These are phyloP conservation scores for Percina caprodes DNA, from an alignment of 2,113 vertebrate genomes.

Conservation along the genomic window DNA sequence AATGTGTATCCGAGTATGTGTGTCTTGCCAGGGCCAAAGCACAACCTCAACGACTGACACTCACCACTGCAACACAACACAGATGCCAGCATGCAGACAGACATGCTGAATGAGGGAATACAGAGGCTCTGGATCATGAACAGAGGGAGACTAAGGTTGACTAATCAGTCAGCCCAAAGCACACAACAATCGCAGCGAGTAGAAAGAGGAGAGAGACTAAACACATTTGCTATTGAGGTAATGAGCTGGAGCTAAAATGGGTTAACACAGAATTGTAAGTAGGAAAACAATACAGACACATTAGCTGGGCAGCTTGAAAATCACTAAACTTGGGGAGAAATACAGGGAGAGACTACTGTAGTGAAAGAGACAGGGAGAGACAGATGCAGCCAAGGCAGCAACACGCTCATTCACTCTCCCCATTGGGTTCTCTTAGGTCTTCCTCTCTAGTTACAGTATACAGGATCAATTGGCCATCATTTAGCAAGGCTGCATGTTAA, in stretches of 20 bases:
- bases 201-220: slow-evolving; percentile 12
- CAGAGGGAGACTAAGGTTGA: slow-evolving; percentile 37
- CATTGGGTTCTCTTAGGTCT: slow-evolving; percentile 54
- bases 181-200: slow-evolving; percentile 15
- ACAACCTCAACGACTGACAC: slow-evolving; percentile 23
- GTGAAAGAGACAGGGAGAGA: slow-evolving; percentile 24
- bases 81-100: slow-evolving; percentile 48
- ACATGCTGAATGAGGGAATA: slow-evolving; percentile 39
- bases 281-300: slow-evolving; percentile 5
- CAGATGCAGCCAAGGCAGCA: slow-evolving; percentile 11
- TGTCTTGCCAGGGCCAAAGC: slow-evolving; percentile 38
- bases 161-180: background rate
- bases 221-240: slow-evolving; percentile 27
- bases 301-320: slow-evolving; percentile 1
- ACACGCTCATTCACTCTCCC: slow-evolving; percentile 17
- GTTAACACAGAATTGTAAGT: slow-evolving; percentile 14
- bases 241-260: slow-evolving; percentile 3
- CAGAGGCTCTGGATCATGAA: slow-evolving; percentile 42
- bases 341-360: background rate
- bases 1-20: slow-evolving; percentile 10
- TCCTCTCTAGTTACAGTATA: slow-evolving; percentile 56
- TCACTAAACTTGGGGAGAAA: slow-evolving; percentile 3
- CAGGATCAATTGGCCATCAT: slow-evolving; percentile 75
- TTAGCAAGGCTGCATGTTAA: slow-evolving; percentile 72
- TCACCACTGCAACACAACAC: slow-evolving; percentile 41